Conservation (phyloP, 30 jellyfish, hydroid and myxozoan genomes). For the Mastigias papua region DNA sequence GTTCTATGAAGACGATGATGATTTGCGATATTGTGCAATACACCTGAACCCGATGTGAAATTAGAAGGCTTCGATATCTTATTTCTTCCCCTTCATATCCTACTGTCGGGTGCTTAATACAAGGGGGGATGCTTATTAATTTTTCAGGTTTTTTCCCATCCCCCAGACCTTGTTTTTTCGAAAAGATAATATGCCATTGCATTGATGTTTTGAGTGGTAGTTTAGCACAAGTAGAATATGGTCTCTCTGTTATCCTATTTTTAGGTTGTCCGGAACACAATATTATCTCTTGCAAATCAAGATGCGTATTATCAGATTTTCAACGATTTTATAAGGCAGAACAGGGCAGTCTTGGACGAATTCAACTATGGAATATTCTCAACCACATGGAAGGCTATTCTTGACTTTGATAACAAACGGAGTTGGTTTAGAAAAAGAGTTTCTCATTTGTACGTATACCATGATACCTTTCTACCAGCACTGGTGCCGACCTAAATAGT, state of each 20-base stretch:
- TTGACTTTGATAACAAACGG: constrained; percentile 81
- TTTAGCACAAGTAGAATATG: background rate
- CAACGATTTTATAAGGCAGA: constrained; percentile 83
- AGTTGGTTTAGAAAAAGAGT: constrained; percentile 78
- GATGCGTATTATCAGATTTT: constrained; percentile 87
- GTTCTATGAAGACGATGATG: too few relatives aligned
- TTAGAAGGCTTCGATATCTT: too few relatives aligned
- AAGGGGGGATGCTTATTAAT: too few relatives aligned
- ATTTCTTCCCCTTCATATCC: too few relatives aligned
- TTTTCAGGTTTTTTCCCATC: too few relatives aligned
- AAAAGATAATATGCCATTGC: too few relatives aligned
- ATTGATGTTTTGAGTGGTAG: too few relatives aligned
- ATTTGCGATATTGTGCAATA: too few relatives aligned
- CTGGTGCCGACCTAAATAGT: too few relatives aligned
- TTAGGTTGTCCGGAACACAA: constrained; percentile 76
- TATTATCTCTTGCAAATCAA: constrained; percentile 77
- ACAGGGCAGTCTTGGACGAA: constrained; percentile 72
- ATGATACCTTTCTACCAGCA: background rate
- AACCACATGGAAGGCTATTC: constrained; percentile 81
- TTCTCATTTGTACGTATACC: constrained; percentile 21
- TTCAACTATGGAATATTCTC: constrained; percentile 74
- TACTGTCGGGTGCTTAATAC: too few relatives aligned
- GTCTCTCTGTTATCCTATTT: background rate
- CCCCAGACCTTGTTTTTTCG: too few relatives aligned
- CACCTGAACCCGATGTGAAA: too few relatives aligned